Evolutionary conservation across 2,888 invertebrate genomes (phyloP), one percentile per base, ranked within the genome.

Genomic region (Oegoconia quadripuncta): DNA sequence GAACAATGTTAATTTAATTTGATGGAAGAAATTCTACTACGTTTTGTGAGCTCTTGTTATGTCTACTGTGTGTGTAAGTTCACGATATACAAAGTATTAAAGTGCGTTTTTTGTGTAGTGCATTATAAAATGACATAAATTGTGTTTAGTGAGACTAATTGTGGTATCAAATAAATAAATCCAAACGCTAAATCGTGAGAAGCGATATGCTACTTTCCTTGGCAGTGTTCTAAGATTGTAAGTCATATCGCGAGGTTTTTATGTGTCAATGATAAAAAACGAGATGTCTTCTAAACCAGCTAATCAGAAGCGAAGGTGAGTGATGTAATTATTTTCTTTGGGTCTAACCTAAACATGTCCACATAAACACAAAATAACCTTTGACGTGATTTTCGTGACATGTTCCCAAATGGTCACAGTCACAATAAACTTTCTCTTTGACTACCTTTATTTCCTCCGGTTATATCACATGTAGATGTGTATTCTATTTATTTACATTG

Each of bases 301-400:
- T 51, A 92, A 90, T 83, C 93, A 92, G 68, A 93, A 93, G 81
- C 89, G 92, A 76, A 91, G 92, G 93, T 93, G 78, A 89, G 73
- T 61, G 39, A 20, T 44, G 44, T 42, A 51, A 59, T 54, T 55
- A 37, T 44, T 55, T 52, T 41, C 28, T 26, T 29, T 32, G 14
- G 27, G 18, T 36, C 25, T 50, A 51, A 46, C 46, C 42, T 53
- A 38, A 12, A 30, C 28, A 3, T 14, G n/a, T n/a, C n/a, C n/a
- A n/a, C n/a, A n/a, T n/a, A n/a, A n/a, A n/a, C n/a, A n/a, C n/a
- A n/a, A n/a, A 2, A 14, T 42, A 38, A 42, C 25, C 17, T 34
- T 46, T 39, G 26, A 23, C 42, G 45, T 45, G 38, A 32, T 22
- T 62, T 64, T 64, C 61, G 64, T 60, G n/a, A n/a, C n/a, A n/a